Evolutionary conservation across 1,140 invertebrate genomes (phyloP).

Genomic region (Scaptomyza pallida): DNA sequence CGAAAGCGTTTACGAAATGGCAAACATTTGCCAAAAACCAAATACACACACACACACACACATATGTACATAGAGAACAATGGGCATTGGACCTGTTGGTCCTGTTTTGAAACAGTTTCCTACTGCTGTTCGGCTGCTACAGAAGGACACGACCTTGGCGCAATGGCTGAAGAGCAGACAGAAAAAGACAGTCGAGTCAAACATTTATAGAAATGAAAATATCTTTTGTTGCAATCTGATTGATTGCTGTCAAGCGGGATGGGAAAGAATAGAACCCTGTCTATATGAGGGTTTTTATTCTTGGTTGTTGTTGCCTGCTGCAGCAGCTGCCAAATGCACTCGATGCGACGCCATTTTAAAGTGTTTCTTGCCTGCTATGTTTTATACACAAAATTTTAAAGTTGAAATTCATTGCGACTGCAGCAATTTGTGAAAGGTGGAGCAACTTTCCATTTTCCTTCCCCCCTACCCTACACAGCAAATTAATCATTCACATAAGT

Average conservation of each 20-base stretch:
- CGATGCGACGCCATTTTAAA: slow-evolving; percentile 62
- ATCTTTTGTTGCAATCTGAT: slow-evolving; percentile 80
- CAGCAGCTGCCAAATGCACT: slow-evolving; percentile 33
- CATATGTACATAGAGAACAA: slow-evolving; percentile 58
- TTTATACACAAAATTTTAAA: slow-evolving; percentile 37
- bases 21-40: slow-evolving; percentile 73
- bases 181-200: slow-evolving; percentile 30
- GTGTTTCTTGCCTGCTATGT: not conserved
- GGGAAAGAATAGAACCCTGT: slow-evolving; percentile 28
- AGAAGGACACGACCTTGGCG: slow-evolving; percentile 63
- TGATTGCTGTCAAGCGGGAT: slow-evolving; percentile 74
- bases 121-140: slow-evolving; percentile 7
- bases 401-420: slow-evolving; percentile 35
- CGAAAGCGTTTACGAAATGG: slow-evolving; percentile 50
- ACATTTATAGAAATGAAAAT: slow-evolving; percentile 55
- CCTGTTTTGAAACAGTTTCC: slow-evolving; percentile 25
- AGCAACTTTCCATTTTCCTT: slow-evolving; percentile 66
- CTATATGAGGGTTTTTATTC: not conserved
- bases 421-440: slow-evolving; percentile 43
- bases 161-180: slow-evolving; percentile 50
- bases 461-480: slow-evolving; percentile 36
- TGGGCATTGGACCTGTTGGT: slow-evolving; percentile 63
- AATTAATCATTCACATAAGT: slow-evolving; percentile 69
- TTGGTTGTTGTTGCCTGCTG: too few species aligned
- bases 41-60: slow-evolving; percentile 23